phyloP scores from a whole-genome alignment of 1,140 invertebrate species.

The Piezodorus guildinii region DNA sequence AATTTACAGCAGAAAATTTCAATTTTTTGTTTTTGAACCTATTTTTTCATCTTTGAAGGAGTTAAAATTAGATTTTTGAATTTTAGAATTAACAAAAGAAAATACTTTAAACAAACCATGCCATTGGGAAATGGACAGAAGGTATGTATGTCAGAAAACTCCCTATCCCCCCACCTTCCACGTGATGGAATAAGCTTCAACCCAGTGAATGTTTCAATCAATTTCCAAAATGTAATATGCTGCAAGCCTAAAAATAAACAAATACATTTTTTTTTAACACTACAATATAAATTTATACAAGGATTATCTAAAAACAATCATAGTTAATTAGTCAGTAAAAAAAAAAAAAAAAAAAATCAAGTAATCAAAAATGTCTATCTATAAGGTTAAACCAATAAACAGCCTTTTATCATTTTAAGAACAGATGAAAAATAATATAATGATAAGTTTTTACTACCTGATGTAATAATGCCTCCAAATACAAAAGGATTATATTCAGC shows the following conservation, averaged over 20 bases:
- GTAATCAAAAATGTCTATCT: too few species aligned
- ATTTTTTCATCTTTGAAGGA: too few species aligned
- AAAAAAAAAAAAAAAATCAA: too few species aligned
- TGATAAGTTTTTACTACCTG: background rate
- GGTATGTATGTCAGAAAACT: constrained; percentile 76
- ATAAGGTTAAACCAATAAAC: too few species aligned
- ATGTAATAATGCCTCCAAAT: background rate
- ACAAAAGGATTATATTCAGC: constrained; percentile 58
- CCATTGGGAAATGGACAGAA: constrained; percentile 74
- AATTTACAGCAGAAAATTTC: too few species aligned
- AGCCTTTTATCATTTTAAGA: background rate
- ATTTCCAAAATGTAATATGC: constrained; percentile 90
- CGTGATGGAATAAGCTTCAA: constrained; percentile 74
- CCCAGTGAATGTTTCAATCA: constrained; percentile 78
- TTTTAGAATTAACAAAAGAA: background rate
- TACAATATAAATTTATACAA: too few species aligned
- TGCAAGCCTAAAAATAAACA: constrained; percentile 38
- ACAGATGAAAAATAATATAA: background rate
- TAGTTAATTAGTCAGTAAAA: too few species aligned
- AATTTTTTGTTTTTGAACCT: too few species aligned
- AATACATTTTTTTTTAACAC: too few species aligned
- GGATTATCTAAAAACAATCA: too few species aligned
- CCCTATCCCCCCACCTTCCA: constrained; percentile 79
- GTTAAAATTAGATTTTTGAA: background rate
- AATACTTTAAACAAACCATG: constrained; percentile 43